Base-by-base conservation (phyloP, 2,113 vertebrate genomes). In the Aphyosemion australe region DNA sequence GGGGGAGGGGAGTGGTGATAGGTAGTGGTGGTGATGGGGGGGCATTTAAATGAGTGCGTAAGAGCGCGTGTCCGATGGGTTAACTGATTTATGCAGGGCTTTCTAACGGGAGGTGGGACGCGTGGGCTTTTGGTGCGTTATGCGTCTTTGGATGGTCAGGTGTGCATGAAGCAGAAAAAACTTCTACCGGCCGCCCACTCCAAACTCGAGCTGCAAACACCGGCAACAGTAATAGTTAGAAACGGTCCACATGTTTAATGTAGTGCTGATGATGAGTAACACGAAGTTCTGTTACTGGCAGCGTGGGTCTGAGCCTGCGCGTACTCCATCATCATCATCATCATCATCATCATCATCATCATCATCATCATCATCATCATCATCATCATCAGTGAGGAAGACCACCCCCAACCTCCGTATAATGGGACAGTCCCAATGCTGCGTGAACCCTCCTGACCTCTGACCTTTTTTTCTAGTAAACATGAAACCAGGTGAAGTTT, bases 91-190 rank as follows among this genome's bases (percentile, higher is more conserved):
- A 65, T 77, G 80, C 78, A 70, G 75, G 78, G 79, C 72, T 89
- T 86, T 85, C 76, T 75, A 64, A 72, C 63, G 70, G 82, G 82
- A 90, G 86, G 86, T 80, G 87, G 88, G 84, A 89, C 80, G 45
- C 87, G 90, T 90, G 90, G 90, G 91, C 26, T 26, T 72, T 90
- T 80, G 83, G 84, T 88, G 87, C 88, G 77, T 82, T 86, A 72
- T 87, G 89, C 79, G 89, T 87, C 83, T 88, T 84, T 85, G 87
- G 83, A 87, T 72, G 84, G 79, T 82, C 82, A 87, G 84, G 80
- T 86, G 80, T 82, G 26, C 26, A 84, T 80, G n/a, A 19, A 48
- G 46, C n/a, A 42, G 3, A 12, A 52, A 37, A 52, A 78, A 82
- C 58, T 42, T 10, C 2, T 2, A 16, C 78, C 66, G 72, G 12